These are phyloP conservation scores for Nomada ferruginata DNA, from an alignment of 2,888 invertebrate species.

Conservation along the genomic window DNA sequence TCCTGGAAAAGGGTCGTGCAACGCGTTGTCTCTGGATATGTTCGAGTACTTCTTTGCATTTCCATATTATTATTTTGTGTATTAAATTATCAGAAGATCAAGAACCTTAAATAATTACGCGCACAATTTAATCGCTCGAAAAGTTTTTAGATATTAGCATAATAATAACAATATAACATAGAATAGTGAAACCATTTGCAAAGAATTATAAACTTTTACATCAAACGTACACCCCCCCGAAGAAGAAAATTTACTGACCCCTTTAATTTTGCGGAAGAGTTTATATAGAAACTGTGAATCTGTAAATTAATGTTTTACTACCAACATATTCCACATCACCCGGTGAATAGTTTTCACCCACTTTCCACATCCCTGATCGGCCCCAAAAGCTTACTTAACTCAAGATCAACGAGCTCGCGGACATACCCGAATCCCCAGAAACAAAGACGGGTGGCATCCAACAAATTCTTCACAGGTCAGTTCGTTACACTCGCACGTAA, in stretches of 20 bases:
- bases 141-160: background rate
- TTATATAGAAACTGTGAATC: too few species aligned
- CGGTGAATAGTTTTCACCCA: background rate
- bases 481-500: background rate
- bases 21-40: constrained; percentile 16
- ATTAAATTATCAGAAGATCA: too few species aligned
- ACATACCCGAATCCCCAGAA: background rate
- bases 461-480: background rate
- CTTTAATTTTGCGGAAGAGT: too few species aligned
- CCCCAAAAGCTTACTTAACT: background rate
- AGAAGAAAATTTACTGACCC: too few species aligned
- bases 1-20: constrained; percentile 2
- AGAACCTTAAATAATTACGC: too few species aligned
- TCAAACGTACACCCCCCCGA: too few species aligned
- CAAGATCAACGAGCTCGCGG: background rate
- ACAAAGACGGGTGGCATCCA: background rate
- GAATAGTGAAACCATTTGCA: too few species aligned
- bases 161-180: too few species aligned
- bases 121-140: background rate
- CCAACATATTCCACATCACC: too few species aligned
- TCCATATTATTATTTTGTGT: too few species aligned
- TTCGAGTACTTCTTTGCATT: constrained; percentile 20
- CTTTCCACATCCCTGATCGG: background rate
- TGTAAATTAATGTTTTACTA: too few species aligned
- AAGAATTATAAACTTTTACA: too few species aligned